Percentiles rank a stretch among this genome's conserved stretches.
Conservation (phyloP, 2,113 vertebrate species). For the Reinhardtius hippoglossoides region DNA sequence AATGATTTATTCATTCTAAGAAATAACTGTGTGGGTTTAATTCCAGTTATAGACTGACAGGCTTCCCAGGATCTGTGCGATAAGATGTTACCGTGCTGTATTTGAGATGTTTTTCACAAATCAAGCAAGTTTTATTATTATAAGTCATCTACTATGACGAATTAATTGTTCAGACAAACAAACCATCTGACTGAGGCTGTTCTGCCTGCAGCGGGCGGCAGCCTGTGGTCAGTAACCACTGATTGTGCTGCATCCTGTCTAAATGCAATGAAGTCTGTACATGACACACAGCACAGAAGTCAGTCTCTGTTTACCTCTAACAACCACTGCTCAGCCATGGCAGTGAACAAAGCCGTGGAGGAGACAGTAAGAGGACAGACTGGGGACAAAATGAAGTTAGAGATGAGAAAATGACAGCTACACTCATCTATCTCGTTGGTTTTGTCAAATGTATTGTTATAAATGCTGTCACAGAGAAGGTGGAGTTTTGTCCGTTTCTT, state of each 20-base stretch:
- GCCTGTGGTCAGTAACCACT: not conserved
- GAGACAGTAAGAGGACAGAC: not conserved
- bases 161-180: constrained; percentile 23
- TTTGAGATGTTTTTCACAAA: constrained; percentile 13
- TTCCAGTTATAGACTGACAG: not conserved
- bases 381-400: not conserved
- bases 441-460: not conserved
- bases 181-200: not conserved
- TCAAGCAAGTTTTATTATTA: constrained; percentile 10
- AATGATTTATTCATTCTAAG: constrained; percentile 4
- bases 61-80: not conserved
- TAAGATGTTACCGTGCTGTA: not conserved
- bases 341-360: not conserved
- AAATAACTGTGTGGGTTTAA: not conserved
- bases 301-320: constrained; percentile 3
- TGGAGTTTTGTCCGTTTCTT: not conserved
- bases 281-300: not conserved
- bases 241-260: constrained; percentile 4
- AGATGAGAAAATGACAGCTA: not conserved
- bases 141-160: not conserved
- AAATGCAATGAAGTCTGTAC: not conserved
- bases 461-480: not conserved
- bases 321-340: not conserved
- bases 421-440: not conserved
- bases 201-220: not conserved